These are phyloP conservation scores for Itoplectis maculator DNA, from an alignment of 2,888 invertebrate genomes.

Conservation along the genomic window DNA sequence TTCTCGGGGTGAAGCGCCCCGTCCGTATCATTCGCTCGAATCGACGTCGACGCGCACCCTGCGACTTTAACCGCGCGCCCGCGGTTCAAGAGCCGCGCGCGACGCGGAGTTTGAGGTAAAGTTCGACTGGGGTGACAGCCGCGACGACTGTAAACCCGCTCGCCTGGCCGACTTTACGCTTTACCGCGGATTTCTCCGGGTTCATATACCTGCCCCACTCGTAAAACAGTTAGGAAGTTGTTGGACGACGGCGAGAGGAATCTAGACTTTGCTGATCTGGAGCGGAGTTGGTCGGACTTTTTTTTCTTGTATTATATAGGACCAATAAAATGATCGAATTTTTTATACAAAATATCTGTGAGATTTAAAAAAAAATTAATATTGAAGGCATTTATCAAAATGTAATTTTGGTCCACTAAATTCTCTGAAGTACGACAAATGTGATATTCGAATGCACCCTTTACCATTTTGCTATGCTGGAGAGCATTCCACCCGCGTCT, in stretches of 20 bases:
- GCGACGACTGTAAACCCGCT: constrained; percentile 12
- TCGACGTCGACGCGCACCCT: constrained; percentile 19
- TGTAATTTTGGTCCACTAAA: background rate
- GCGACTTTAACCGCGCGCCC: constrained; percentile 12
- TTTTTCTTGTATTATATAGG: background rate
- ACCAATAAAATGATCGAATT: background rate
- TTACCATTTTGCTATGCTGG: too few relatives aligned
- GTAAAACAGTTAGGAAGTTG: constrained; percentile 72
- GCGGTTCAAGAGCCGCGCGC: constrained; percentile 12
- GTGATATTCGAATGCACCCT: too few relatives aligned
- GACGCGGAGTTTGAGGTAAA: constrained; percentile 8
- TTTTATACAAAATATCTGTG: background rate
- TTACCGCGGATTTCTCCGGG: constrained; percentile 49
- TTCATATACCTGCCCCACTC: constrained; percentile 59
- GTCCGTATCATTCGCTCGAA: constrained; percentile 9
- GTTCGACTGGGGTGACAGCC: constrained; percentile 36
- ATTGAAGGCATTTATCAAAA: background rate
- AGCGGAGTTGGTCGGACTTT: constrained; percentile 47
- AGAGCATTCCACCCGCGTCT: too few relatives aligned
- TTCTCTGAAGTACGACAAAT: too few relatives aligned
- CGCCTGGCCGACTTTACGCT: background rate
- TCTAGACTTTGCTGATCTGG: constrained; percentile 61
- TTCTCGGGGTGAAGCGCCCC: background rate
- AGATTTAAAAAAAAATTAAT: background rate
- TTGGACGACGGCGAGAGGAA: constrained; percentile 61